Evolutionary conservation across 2,888 invertebrate species (phyloP), one percentile per base, ranked within the genome.

Genomic region (Drosophila rubida): DNA sequence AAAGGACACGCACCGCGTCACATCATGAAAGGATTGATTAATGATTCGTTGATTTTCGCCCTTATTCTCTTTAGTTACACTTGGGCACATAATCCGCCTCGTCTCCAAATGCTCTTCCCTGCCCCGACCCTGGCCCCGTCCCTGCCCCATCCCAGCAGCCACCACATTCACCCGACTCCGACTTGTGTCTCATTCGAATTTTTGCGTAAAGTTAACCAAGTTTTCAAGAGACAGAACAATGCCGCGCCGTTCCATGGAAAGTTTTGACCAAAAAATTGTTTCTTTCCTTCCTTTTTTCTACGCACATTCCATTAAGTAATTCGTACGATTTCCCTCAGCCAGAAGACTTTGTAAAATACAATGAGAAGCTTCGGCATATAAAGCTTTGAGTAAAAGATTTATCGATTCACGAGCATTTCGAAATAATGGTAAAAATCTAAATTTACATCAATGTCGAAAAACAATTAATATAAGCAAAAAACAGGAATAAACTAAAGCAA

Each of bases 1-100:
- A 90, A 91, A 89, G 91, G 90, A 90, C 90, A 91, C 90, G 90
- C 90, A 90, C 90, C 90, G 90, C 90, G 89, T 90, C 90, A 90
- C 90, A 91, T 90, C 90, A 90, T 90, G 90, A 90, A 91, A 90
- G 90, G 90, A 89, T 90, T 90, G 90, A 90, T 90, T 90, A 91
- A 90, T 90, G 90, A 90, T 89, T 90, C 90, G 87, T 88, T 90
- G 90, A 85, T 90, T 90, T 88, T 90, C 90, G 89, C 90, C 90
- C 90, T 87, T 90, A 89, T 88, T 89, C 89, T 83, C 90, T 89
- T 90, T 89, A 89, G 90, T 89, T 89, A 90, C 90, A 90, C 90
- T 90, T 89, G 87, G 90, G 84, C 87, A 83, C 87, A 88, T 89
- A 90, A 87, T 87, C 87, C 89, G 81, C 84, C 82, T 83, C 80